These are phyloP conservation scores for human (Homo sapiens) DNA, from an alignment of 2,113 vertebrate genomes.

Conservation along the genomic window GRCh38 chr20:15689501-15690000, in stretches of 20 bases:
- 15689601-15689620: not conserved
- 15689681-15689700: not conserved
- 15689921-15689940: not conserved
- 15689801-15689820: not conserved
- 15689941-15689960: not conserved
- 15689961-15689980: not conserved
- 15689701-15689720: not conserved
- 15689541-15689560: not conserved
- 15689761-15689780: not conserved
- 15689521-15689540: not conserved
- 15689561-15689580: not conserved
- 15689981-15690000: not conserved
- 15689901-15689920: not conserved
- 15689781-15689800: not conserved
- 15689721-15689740: not conserved
- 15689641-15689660: not conserved
- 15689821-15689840: not conserved
- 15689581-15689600: not conserved
- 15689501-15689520: not conserved
- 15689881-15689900: too few species aligned
- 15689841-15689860: not conserved
- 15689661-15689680: accelerated
- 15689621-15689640: not conserved
- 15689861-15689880: not conserved
- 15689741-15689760: not conserved